Evolutionary conservation across 2,113 vertebrate species (phyloP), one percentile per base, ranked within the genome.

Genomic region (Rhodinocichla rosea): DNA sequence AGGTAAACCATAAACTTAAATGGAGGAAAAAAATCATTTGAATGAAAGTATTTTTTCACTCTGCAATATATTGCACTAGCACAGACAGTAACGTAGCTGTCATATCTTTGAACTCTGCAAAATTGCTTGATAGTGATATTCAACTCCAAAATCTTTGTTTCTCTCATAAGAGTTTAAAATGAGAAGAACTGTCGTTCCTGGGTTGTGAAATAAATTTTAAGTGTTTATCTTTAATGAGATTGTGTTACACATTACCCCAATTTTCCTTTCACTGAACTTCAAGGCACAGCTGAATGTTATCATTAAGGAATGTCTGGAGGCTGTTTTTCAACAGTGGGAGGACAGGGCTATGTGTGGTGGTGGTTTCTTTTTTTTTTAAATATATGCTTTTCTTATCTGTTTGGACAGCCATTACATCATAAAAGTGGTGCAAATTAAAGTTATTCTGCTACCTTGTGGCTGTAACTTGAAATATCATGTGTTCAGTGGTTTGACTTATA

Each of bases 381-480:
- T 42, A 35, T 23, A 39, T 39, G n/a, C 11, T 64, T 79, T 53
- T 35, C 49, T 53, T 64, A 28, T 53, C 59, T n/a, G 8, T 53
- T 64, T 78, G 47, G 47, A 14, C 47, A 64, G 9, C 9, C 32
- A 44, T 64, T 64, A 14, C 37, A 35, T 42, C 39, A 53, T 42
- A n/a, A 64, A 53, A 78, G 37, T 64, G 24, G 11, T 37, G 42
- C 60, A 64, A 28, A 64, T 78, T 42, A 64, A 64, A 78, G 75
- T 96, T 96, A 95, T 77, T 93, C 97, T 97, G 97, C 97, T 98
- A 95, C 95, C 95, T 98, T 97, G 97, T 97, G 97, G 96, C 47
- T 94, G 55, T 55, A 93, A 67, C 33, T 94, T 95, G 95, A 97
- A 98, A 95, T 91, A 90, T n/a, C 90, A 79, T 64, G 73, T 84